These are phyloP conservation scores for Ctenopoma kingsleyae DNA, from an alignment of 2,797 vertebrate species.

Conservation along the genomic window DNA sequence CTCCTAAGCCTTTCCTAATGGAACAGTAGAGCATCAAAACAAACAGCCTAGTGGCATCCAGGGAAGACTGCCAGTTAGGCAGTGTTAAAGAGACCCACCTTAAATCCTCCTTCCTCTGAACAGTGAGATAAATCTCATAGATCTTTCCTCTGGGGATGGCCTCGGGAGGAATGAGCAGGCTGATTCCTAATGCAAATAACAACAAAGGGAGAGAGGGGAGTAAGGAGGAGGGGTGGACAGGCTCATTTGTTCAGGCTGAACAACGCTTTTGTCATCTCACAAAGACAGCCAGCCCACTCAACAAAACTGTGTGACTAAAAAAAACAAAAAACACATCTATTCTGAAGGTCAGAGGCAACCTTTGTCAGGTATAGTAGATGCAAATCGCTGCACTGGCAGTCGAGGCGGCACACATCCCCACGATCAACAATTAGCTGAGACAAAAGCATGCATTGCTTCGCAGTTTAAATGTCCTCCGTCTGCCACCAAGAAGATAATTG, in stretches of 20 bases:
- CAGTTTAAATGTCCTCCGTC: slow-evolving; percentile 77
- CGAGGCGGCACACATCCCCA: slow-evolving; percentile 55
- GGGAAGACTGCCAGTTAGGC: slow-evolving; percentile 70
- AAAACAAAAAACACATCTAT: slow-evolving; percentile 71
- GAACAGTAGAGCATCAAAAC: slow-evolving; percentile 80
- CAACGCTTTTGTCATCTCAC: slow-evolving; percentile 75
- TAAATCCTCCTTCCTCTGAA: slow-evolving; percentile 97
- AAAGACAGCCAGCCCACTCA: slow-evolving; percentile 61
- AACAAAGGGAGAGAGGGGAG: slow-evolving; percentile 64
- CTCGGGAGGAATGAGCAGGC: slow-evolving; percentile 97
- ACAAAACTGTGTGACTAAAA: slow-evolving; percentile 68
- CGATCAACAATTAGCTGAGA: slow-evolving; percentile 80
- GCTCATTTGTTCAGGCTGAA: slow-evolving; percentile 80
- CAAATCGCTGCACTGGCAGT: slow-evolving; percentile 70
- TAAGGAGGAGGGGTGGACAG: slow-evolving; percentile 38
- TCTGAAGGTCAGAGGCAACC: slow-evolving; percentile 78
- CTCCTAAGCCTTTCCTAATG: slow-evolving; percentile 78
- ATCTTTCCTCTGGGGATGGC: slow-evolving; percentile 99
- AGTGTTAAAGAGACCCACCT: slow-evolving; percentile 88
- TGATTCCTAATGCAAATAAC: slow-evolving; percentile 92
- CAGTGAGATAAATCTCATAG: slow-evolving; percentile 98
- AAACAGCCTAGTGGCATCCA: slow-evolving; percentile 77
- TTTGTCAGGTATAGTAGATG: slow-evolving; percentile 75
- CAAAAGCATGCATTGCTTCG: slow-evolving; percentile 71
- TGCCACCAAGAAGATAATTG: slow-evolving; percentile 81